Conservation (phyloP, 2,113 vertebrate genomes). For the Morphnarchus princeps region DNA sequence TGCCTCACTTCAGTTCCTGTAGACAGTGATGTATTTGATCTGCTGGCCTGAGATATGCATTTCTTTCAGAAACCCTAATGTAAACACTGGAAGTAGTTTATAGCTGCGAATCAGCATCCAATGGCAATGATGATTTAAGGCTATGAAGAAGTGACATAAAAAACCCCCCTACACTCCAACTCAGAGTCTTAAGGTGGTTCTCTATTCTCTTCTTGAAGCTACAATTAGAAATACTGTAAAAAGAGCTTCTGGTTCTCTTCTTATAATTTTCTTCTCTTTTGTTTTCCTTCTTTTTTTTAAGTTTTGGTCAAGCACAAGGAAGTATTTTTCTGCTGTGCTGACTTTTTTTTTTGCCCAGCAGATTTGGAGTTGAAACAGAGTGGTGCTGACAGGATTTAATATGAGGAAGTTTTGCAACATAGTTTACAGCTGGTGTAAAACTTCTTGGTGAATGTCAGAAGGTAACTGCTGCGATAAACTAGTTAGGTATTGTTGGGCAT, state of each 20-base stretch:
- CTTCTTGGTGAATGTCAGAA: constrained; percentile 35
- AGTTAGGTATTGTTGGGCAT: neutral
- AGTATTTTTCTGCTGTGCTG: constrained; percentile 52
- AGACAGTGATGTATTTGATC: constrained; percentile 45
- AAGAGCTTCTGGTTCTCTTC: neutral
- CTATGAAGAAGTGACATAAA: neutral
- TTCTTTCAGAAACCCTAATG: constrained; percentile 20
- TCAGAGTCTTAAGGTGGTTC: neutral
- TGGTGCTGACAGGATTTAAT: constrained; percentile 58
- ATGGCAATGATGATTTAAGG: constrained; percentile 16
- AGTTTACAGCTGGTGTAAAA: constrained; percentile 61
- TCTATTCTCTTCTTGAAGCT: neutral
- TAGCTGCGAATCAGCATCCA: constrained; percentile 21
- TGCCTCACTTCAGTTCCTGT: constrained; percentile 13
- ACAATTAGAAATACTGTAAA: constrained; percentile 36
- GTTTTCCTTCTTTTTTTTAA: neutral
- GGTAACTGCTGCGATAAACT: constrained; percentile 9
- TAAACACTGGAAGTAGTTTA: constrained; percentile 62
- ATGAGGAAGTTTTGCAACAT: constrained; percentile 71
- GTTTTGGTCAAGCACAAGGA: constrained; percentile 12
- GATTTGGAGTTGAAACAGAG: constrained; percentile 29
- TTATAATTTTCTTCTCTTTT: neutral
- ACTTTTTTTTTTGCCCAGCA: neutral
- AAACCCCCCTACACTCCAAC: neutral
- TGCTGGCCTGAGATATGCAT: constrained; percentile 39